Percentiles rank a stretch among this genome's conserved stretches.
Evolutionary conservation across 2,797 vertebrate species (phyloP).

Genomic region (Centropyge bicolor): DNA sequence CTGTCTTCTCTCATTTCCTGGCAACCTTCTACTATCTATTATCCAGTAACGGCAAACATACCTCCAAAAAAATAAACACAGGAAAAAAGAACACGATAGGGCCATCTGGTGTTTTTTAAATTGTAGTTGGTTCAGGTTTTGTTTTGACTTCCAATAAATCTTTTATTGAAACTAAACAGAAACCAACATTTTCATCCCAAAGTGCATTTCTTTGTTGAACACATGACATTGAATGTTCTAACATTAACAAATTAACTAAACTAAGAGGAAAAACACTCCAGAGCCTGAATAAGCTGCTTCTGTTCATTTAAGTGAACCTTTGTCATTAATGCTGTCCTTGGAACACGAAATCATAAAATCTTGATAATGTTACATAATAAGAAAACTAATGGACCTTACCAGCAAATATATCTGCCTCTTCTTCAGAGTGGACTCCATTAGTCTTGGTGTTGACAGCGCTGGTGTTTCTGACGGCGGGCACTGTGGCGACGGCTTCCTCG

Average conservation of each 20-base stretch:
- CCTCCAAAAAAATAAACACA: not conserved
- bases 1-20: constrained; percentile 32
- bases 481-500: constrained; percentile 66
- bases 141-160: not conserved
- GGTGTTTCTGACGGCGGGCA: constrained; percentile 69
- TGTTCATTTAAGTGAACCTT: not conserved
- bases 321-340: not conserved
- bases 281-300: not conserved
- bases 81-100: not conserved
- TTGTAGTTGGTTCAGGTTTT: not conserved
- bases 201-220: not conserved
- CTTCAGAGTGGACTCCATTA: constrained; percentile 90
- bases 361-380: not conserved
- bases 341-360: not conserved
- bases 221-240: not conserved
- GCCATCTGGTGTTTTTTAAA: constrained; percentile 1
- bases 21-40: not conserved
- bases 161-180: not conserved
- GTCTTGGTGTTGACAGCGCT: constrained; percentile 82
- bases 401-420: constrained; percentile 92
- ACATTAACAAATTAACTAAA: not conserved
- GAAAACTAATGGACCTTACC: constrained; percentile 76
- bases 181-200: not conserved
- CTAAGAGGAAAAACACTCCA: no score
- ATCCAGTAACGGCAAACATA: constrained; percentile 1